These are phyloP conservation scores for Hofmannophila pseudospretella DNA, from an alignment of 2,888 invertebrate species.

Conservation along the genomic window DNA sequence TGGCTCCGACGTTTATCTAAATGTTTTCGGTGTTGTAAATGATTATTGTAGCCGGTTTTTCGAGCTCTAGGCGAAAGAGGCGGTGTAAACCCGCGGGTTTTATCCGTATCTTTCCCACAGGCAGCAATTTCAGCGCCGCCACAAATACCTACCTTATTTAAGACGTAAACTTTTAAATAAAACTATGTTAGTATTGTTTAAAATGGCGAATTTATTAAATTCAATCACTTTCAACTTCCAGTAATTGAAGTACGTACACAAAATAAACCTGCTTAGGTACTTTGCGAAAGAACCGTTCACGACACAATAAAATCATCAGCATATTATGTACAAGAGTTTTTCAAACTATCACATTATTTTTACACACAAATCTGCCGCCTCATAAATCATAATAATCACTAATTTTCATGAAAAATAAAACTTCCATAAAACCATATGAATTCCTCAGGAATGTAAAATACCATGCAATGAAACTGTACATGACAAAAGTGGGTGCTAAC, in stretches of 20 bases:
- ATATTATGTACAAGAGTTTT: conserved; percentile 43
- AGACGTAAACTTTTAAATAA: conserved; percentile 31
- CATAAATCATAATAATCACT: conserved; percentile 15
- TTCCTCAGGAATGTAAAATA: conserved; percentile 50
- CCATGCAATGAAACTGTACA: conserved; percentile 14
- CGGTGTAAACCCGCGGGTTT: too few species aligned
- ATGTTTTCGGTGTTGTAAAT: conserved; percentile 52
- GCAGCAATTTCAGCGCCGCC: too few species aligned
- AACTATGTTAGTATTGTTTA: conserved; percentile 36
- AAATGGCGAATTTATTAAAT: conserved; percentile 75
- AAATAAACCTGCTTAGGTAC: conserved; percentile 64
- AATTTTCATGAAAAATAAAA: conserved; percentile 18
- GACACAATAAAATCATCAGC: conserved; percentile 43
- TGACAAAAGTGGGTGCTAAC: conserved; percentile 2
- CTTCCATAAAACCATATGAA: conserved; percentile 24
- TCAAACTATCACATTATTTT: conserved; percentile 49
- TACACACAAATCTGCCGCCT: conserved; percentile 31
- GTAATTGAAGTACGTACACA: conserved; percentile 68
- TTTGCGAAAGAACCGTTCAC: conserved; percentile 46
- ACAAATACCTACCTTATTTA: too few species aligned
- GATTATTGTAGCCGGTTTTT: too few species aligned
- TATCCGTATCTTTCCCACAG: too few species aligned
- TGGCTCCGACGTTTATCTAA: conserved; percentile 41
- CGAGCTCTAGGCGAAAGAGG: too few species aligned
- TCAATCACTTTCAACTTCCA: conserved; percentile 72